phyloP scores from a whole-genome alignment of 2,888 invertebrate genomes.

The Agonopterix subpropinquella region DNA sequence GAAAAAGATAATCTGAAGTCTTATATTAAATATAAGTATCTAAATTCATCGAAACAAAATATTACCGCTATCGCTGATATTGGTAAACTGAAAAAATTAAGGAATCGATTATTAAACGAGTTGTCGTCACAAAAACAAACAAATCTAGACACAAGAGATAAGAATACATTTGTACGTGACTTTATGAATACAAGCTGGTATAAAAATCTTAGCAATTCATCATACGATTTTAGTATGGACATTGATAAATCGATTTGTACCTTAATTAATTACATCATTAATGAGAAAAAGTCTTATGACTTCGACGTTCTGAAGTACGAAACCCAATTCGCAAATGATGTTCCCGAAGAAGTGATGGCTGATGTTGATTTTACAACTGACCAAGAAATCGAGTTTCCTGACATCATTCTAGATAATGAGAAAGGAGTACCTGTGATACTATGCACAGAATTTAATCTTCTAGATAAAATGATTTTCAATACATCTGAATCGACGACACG shows the following conservation, averaged over 20 bases:
- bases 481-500: conserved; percentile 17
- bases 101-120: conserved; percentile 21
- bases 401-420: conserved; percentile 33
- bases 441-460: conserved; percentile 23
- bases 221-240: conserved; percentile 16
- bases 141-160: conserved; percentile 19
- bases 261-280: conserved; percentile 37
- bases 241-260: conserved; percentile 32
- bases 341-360: conserved; percentile 23
- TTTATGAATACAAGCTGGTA: conserved; percentile 26
- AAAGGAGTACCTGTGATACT: conserved; percentile 38
- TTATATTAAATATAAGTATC: conserved; percentile 32
- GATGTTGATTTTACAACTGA: conserved; percentile 26
- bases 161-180: conserved; percentile 17
- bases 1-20: conserved; percentile 28
- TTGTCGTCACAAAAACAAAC: conserved; percentile 6
- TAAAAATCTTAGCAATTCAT: conserved; percentile 12
- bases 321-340: conserved; percentile 12
- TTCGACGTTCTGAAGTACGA: conserved; percentile 34
- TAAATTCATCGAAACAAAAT: conserved; percentile 17
- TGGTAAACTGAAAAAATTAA: conserved; percentile 24
- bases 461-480: conserved; percentile 33
- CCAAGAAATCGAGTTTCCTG: conserved; percentile 37
- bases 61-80: conserved; percentile 24
- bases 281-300: conserved; percentile 29